Conservation (phyloP, 2,113 vertebrate species). For the Hippocampus mohnikei region DNA sequence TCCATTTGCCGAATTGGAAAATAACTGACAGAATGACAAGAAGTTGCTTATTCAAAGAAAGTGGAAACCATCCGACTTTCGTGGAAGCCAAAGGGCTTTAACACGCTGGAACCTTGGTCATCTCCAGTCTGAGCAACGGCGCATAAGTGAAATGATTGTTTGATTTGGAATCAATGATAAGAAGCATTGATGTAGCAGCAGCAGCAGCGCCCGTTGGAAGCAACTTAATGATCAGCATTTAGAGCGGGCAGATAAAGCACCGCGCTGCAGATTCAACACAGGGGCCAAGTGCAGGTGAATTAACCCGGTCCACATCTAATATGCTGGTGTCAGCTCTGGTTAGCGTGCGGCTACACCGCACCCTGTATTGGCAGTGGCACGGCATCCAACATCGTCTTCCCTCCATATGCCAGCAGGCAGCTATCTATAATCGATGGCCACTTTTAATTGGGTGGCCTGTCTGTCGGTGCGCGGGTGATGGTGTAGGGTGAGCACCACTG, state of each 20-base stretch:
- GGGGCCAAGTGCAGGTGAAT: constrained; percentile 91
- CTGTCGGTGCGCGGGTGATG: constrained; percentile 48
- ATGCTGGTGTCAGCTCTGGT: constrained; percentile 92
- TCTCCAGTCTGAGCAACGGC: constrained; percentile 17
- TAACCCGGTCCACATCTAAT: constrained; percentile 96
- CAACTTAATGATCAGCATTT: constrained; percentile 80
- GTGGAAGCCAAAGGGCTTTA: neutral
- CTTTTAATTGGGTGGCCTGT: constrained; percentile 70
- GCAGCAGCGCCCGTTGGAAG: constrained; percentile 64
- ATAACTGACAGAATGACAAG: too few species aligned
- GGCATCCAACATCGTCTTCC: constrained; percentile 75
- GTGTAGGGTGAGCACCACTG: constrained; percentile 23
- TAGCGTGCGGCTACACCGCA: constrained; percentile 79
- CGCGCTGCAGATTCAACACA: constrained; percentile 87
- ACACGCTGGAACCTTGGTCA: neutral
- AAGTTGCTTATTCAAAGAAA: too few species aligned
- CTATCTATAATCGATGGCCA: constrained; percentile 74
- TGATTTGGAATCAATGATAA: constrained; percentile 65
- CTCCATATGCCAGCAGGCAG: constrained; percentile 65
- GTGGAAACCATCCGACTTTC: neutral
- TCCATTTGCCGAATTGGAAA: too few species aligned
- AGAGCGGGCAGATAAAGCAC: constrained; percentile 87
- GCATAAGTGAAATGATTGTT: constrained; percentile 39
- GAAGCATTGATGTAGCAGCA: constrained; percentile 48
- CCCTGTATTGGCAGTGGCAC: constrained; percentile 78